Evolutionary conservation across 2,113 vertebrate genomes (phyloP).

Genomic region (Gallinago jamesoni): DNA sequence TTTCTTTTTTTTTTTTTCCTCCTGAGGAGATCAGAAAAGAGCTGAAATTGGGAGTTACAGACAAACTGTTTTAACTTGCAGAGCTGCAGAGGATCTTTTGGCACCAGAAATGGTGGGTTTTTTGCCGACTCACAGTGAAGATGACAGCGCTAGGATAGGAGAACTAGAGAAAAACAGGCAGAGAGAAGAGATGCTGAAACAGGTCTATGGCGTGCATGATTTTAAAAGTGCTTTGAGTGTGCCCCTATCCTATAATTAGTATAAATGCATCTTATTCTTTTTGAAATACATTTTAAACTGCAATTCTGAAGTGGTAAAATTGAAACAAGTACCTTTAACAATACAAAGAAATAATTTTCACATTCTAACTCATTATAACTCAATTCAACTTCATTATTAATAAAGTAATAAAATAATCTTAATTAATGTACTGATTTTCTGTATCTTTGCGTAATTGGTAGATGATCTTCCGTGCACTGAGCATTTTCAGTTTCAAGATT

Average conservation of each 20-base stretch:
- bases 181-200: neutral
- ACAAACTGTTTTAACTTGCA: neutral
- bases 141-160: neutral
- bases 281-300: conserved; percentile 6
- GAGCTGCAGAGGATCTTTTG: conserved; percentile 26
- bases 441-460: conserved; percentile 29
- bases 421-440: conserved; percentile 57
- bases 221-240: neutral
- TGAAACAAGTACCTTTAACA: conserved; percentile 66
- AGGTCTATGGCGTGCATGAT: neutral
- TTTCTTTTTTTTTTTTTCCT: neutral
- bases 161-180: neutral
- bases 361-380: conserved; percentile 53
- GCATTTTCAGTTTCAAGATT: neutral
- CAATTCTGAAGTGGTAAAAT: conserved; percentile 63
- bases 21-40: neutral
- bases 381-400: conserved; percentile 59
- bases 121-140: neutral
- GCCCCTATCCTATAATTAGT: neutral
- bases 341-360: conserved; percentile 47
- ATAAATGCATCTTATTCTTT: conserved; percentile 34
- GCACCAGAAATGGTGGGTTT: neutral
- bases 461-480: neutral
- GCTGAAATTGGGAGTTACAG: neutral
- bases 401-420: conserved; percentile 54